Evolutionary conservation across 2,797 vertebrate genomes (phyloP).

Genomic region (Chelon labrosus): DNA sequence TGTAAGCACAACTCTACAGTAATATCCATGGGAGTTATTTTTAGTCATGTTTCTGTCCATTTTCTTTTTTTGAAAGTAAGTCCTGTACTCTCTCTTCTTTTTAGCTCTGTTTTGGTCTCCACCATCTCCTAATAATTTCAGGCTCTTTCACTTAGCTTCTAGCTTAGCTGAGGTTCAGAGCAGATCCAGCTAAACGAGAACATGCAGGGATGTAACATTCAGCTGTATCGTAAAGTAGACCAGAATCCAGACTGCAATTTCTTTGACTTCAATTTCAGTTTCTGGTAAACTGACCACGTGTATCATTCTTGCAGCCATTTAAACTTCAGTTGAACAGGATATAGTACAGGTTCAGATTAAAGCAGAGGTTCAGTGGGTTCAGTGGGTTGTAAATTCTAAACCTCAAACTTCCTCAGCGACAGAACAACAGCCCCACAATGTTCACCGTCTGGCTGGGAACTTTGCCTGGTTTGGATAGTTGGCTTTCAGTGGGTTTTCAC

Average conservation of each 20-base stretch:
- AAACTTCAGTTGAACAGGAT: too few relatives aligned
- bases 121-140: not conserved
- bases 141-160: not conserved
- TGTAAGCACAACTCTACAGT: not conserved
- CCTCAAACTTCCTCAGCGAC: not conserved
- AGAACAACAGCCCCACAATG: not conserved
- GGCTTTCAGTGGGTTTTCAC: not conserved
- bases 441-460: not conserved
- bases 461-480: not conserved
- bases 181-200: not conserved
- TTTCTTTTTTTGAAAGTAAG: not conserved
- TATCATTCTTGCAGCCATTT: not conserved
- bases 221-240: not conserved
- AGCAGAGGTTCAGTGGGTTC: too few relatives aligned
- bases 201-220: not conserved
- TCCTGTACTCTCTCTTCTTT: not conserved
- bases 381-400: not conserved
- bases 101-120: conserved; percentile 1
- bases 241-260: too few relatives aligned
- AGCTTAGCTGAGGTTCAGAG: not conserved
- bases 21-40: not conserved
- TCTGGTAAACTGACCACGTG: too few relatives aligned
- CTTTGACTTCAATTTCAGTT: too few relatives aligned
- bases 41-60: not conserved
- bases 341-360: too few relatives aligned